Evolutionary conservation across 2,888 invertebrate genomes (phyloP), one percentile per base, ranked within the genome.

Genomic region (Napeogenes inachia): DNA sequence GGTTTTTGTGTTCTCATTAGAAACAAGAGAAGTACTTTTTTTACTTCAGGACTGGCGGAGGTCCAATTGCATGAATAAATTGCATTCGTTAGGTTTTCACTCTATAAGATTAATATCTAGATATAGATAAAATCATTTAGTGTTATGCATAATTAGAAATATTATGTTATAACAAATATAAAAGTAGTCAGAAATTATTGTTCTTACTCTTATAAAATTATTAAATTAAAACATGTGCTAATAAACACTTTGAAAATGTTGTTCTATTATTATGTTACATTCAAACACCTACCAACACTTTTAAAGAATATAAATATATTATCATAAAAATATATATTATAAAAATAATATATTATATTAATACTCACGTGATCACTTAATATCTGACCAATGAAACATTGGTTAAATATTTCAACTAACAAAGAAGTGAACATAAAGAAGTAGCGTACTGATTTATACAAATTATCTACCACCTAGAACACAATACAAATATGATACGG

Each of bases 341-440:
- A 35, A 35, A 35, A 35, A 2, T 6, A 35, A 35, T 4, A 42
- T 42, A 42, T 42, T 42, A 42, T 42, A 3, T 56, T 54, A 59
- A 58, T 57, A 79, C 84, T 75, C 74, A 88, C 89, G 55, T 88
- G 85, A 68, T 88, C 79, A 62, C 77, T 80, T 46, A 89, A 69
- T n/a, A 84, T 71, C 71, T 89, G 89, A 35, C 89, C 89, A 38
- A 85, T 78, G 12, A 84, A 74, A 54, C 89, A 89, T 57, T 83
- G 83, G 38, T 80, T 70, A 56, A 86, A 83, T 33, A 81, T 79
- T 57, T 85, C 84, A 2, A 84, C 57, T 0, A 87, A 57, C 13
- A 89, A 66, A 2, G 85, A 83, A 32, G 76, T 70, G 62, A 81
- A 86, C 75, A 89, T 86, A 2, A 81, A 84, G 61, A 85, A 83